Base-by-base conservation (phyloP, 2,113 vertebrate genomes). In the Heterocephalus glaber region DNA sequence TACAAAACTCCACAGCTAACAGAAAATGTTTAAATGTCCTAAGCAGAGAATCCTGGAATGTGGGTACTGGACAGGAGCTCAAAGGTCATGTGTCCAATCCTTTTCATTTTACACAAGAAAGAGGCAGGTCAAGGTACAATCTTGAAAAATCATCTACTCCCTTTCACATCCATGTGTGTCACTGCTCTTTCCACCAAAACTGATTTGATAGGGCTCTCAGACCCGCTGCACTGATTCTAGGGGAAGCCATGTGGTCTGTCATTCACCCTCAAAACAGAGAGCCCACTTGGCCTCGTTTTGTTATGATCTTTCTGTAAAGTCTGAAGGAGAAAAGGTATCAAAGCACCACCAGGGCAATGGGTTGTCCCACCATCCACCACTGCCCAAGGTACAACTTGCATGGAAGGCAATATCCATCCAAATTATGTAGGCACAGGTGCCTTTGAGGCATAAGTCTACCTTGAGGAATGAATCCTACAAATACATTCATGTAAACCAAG, bases 91-190 rank as follows among this genome's bases (percentile, higher is more conserved):
- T 22, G 60, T 54, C 41, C 41, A 44, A 35, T 5, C 24, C 35
- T 77, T 63, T 61, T 85, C 81, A 47, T 13, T 88, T 90, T 38
- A 44, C 28, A 61, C 5, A 28, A 14, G 52, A 26, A 20, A 93
- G 52, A 91, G 44, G 60, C 35, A 49, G 24, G n/a, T 49, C 13
- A 72, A 60, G 14, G 70, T 26, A 80, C 12, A 0, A 9, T 38
- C 17, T 14, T 52, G 30, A 54, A 35, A 58, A 70, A 72, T 49
- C 44, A n/a, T n/a, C 13, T 0, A 2, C 41, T 49, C 49, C n/a
- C 65, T 47, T 79, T 65, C 80, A 0, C 7, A 20, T 4, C 4
- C 52, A 30, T 9, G 3, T 0, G 22, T 10, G n/a, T 1, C 3
- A 5, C 47, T 38, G 66, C 7, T 66, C 72, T 33, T 26, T 33